phyloP scores from a whole-genome alignment of 2,113 vertebrate species.

The Thalassoma bifasciatum region DNA sequence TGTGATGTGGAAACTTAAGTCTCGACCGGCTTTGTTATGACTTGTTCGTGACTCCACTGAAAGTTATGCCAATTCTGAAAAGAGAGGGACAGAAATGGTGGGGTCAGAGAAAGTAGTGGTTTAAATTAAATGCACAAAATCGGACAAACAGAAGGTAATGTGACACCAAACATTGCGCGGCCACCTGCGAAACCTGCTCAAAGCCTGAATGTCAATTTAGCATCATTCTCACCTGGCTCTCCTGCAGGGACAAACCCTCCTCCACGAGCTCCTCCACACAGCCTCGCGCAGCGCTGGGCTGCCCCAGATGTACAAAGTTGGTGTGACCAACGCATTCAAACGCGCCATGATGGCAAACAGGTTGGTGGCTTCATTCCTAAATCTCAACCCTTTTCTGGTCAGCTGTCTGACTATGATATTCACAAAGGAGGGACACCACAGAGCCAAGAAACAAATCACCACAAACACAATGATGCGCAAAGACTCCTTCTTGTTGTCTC shows the following conservation, averaged over 20 bases:
- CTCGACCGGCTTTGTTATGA: neutral
- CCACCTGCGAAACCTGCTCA: neutral
- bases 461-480: constrained; percentile 83
- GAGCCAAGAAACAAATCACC: constrained; percentile 79
- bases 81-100: neutral
- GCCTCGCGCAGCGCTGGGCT: constrained; percentile 79
- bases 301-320: constrained; percentile 81
- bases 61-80: constrained; percentile 47
- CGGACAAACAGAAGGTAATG: no score
- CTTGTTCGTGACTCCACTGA: neutral
- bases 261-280: constrained; percentile 74
- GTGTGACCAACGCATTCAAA: constrained; percentile 80
- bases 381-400: constrained; percentile 70
- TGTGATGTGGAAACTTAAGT: no score
- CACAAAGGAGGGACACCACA: constrained; percentile 83
- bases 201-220: neutral
- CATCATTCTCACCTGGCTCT: constrained; percentile 45
- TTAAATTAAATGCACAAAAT: neutral
- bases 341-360: constrained; percentile 81
- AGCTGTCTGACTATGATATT: constrained; percentile 82
- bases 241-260: constrained; percentile 53
- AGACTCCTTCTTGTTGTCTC: constrained; percentile 81
- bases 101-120: neutral
- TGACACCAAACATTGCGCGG: no score
- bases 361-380: constrained; percentile 83